Base-by-base conservation (phyloP, 2,113 vertebrate species). In the Anoplopoma fimbria region DNA sequence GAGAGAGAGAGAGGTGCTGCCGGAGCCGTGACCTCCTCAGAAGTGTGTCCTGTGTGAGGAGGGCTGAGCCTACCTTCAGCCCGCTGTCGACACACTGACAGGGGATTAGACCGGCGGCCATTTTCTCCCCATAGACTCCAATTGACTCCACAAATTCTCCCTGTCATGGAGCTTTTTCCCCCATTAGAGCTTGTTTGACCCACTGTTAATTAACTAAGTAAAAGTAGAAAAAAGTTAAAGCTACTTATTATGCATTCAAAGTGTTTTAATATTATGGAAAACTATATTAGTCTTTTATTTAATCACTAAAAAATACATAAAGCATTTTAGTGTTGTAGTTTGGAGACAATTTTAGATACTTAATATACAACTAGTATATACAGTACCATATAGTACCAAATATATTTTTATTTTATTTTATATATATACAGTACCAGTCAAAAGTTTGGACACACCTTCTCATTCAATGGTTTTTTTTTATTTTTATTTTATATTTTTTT, bases 31-130 rank as follows among this genome's bases (percentile, higher is more conserved):
- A 15, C 62, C 76, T 83, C 60, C 82, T 81, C 33, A 2, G 4
- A 7, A 49, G 80, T 6, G 77, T 2, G 82, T 70, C 34, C 2
- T 63, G 74, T 23, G 85, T 19, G 74, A 76, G 88, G 88, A 84
- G 90, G 91, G 87, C 15, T 86, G 91, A 92, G 84, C 49, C 89
- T 85, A 91, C 91, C 87, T 86, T 42, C 4, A 77, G 81, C 82
- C 60, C 57, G 69, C 75, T 77, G 77, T 80, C 68, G 61, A 57
- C 69, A 3, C 82, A 5, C 57, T 49, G 75, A 47, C 36, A 12
- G 72, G 61, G 82, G 90, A 92, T 93, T 92, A 89, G 6, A 86
- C 2, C 2, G 0, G 13, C 1, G 71, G 62, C 82, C 72, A 51
- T 58, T 85, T 76, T 57, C 45, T 51, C 10, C 47, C 63, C 72